Evolutionary conservation across 2,113 vertebrate genomes (phyloP).

Genomic region (Zapus hudsonius): DNA sequence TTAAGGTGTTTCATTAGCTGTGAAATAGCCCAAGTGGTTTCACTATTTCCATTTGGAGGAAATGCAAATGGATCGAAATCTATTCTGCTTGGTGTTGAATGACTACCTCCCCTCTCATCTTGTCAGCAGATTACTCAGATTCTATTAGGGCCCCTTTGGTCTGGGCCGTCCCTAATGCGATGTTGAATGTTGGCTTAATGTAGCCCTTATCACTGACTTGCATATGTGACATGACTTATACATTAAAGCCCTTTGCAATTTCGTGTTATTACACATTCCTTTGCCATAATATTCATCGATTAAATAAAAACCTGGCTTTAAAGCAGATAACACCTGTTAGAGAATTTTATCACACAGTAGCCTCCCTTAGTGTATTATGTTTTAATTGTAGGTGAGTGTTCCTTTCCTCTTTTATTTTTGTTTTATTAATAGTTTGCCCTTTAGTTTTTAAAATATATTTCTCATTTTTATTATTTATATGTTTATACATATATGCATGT

Average conservation of each 20-base stretch:
- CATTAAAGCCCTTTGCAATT: not conserved
- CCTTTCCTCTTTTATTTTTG: not conserved
- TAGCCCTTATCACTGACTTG: constrained; percentile 29
- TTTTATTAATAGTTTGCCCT: not conserved
- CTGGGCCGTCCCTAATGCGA: not conserved
- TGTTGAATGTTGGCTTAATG: not conserved
- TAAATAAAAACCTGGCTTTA: constrained; percentile 38
- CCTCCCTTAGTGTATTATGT: not conserved
- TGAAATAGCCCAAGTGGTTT: constrained; percentile 13
- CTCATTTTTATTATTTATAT: no score
- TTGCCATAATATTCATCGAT: not conserved
- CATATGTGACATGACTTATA: constrained; percentile 49
- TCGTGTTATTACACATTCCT: constrained; percentile 26
- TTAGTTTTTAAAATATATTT: not conserved
- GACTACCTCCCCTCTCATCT: not conserved
- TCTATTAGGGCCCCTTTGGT: not conserved
- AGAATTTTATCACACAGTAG: not conserved
- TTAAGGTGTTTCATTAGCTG: constrained; percentile 56
- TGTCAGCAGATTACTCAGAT: constrained; percentile 12
- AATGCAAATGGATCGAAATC: constrained; percentile 44
- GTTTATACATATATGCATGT: no score
- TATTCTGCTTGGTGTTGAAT: constrained; percentile 17
- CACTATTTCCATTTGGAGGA: constrained; percentile 51
- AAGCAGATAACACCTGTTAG: not conserved
- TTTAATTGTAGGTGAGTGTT: not conserved